Percentiles rank a stretch among this genome's conserved stretches.
These are phyloP conservation scores for Phodopus roborovskii DNA, from an alignment of 2,113 vertebrate genomes.

Conservation along the genomic window DNA sequence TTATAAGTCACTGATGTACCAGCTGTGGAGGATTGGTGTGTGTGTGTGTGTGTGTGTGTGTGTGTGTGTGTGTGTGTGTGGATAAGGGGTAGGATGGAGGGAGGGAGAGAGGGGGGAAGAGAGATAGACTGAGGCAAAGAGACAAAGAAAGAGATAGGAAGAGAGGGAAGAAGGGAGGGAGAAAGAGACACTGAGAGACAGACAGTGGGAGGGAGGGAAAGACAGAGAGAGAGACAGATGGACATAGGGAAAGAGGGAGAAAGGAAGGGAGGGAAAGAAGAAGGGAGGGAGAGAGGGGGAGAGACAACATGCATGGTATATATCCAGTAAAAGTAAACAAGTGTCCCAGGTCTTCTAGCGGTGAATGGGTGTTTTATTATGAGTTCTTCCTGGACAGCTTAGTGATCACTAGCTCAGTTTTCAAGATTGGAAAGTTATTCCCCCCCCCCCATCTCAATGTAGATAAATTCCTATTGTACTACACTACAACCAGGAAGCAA, in stretches of 20 bases:
- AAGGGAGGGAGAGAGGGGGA: not conserved
- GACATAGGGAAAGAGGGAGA: not conserved
- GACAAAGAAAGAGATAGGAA: not conserved
- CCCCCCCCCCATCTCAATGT: conserved; percentile 54
- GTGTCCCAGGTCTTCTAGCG: not conserved
- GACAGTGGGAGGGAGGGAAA: not conserved
- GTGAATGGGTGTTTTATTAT: conserved; percentile 54
- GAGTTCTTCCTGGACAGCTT: conserved; percentile 14
- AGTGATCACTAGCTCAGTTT: conserved; percentile 56
- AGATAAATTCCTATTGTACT: conserved; percentile 75
- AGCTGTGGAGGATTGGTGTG: not conserved
- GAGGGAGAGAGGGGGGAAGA: not conserved
- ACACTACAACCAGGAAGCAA: conserved; percentile 58
- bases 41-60: not conserved
- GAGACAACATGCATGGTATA: not conserved
- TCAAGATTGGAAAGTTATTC: conserved; percentile 62
- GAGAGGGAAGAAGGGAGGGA: too few species aligned
- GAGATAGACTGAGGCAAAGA: too few species aligned
- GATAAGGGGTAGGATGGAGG: not conserved
- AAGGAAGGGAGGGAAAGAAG: not conserved
- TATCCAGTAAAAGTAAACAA: conserved; percentile 12
- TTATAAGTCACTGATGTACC: not conserved
- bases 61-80: too few species aligned
- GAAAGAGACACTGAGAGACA: too few species aligned
- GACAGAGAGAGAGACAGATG: too few species aligned